A percentile compares a stretch with the other conserved stretches of the same genome.
Conservation (phyloP, 2,113 vertebrate species). For the Dolichallabes microphthalmus region DNA sequence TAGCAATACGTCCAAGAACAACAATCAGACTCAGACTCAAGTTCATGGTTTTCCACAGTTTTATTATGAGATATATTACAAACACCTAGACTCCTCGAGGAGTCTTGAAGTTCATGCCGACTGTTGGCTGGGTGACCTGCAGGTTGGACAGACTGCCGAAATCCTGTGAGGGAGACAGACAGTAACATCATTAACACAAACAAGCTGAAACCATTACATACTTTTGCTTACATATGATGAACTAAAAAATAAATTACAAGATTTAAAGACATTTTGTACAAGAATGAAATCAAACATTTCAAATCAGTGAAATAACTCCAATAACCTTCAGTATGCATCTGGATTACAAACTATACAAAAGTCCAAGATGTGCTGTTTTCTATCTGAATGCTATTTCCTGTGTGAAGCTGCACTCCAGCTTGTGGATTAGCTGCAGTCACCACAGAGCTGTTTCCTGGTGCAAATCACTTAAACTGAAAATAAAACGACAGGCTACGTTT, state of each 20-base stretch:
- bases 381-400: neutral
- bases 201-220: neutral
- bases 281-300: neutral
- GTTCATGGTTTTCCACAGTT: slow-evolving; percentile 7
- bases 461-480: neutral
- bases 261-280: neutral
- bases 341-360: neutral
- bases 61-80: slow-evolving; percentile 56
- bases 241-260: no score
- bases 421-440: neutral
- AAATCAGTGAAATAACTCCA: neutral
- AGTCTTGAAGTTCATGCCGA: slow-evolving; percentile 94
- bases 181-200: accelerated
- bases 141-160: slow-evolving; percentile 93
- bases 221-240: neutral
- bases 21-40: slow-evolving; percentile 5
- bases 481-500: neutral
- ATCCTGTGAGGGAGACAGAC: slow-evolving; percentile 74
- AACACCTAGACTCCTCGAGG: slow-evolving; percentile 76
- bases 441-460: neutral
- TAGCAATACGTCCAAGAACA: neutral
- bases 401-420: neutral
- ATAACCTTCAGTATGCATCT: neutral
- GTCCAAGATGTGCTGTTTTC: neutral
- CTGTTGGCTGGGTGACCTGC: slow-evolving; percentile 88